A percentile compares a stretch with the other conserved stretches of the same genome.
phyloP scores from a whole-genome alignment of 1,140 invertebrate species.

The Tetranychus urticae region DNA sequence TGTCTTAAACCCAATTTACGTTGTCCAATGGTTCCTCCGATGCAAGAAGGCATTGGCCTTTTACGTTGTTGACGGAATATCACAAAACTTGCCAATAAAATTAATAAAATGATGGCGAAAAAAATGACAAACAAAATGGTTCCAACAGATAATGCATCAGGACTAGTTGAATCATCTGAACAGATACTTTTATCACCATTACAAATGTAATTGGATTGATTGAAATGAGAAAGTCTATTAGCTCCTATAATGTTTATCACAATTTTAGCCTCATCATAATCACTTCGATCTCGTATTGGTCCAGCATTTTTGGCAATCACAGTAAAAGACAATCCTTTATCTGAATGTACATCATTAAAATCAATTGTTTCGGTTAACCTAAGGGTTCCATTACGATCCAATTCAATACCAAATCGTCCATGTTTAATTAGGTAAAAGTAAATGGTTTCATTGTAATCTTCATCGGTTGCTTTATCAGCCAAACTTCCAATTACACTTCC shows the following conservation, averaged over 20 bases:
- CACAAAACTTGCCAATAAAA: conserved; percentile 63
- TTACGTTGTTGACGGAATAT: conserved; percentile 32
- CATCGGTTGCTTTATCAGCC: conserved; percentile 49
- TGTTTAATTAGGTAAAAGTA: not conserved
- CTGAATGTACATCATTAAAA: not conserved
- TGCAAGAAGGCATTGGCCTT: not conserved
- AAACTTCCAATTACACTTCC: conserved; percentile 63
- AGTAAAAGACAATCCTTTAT: conserved; percentile 32
- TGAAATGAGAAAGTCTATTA: conserved; percentile 79
- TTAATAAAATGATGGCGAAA: conserved; percentile 63
- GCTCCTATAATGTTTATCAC: conserved; percentile 80
- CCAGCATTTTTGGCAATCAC: conserved; percentile 84
- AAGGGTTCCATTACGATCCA: not conserved
- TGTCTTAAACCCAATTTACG: not conserved
- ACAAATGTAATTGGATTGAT: not conserved
- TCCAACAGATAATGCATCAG: conserved; percentile 49
- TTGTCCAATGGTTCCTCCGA: not conserved
- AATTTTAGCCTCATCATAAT: conserved; percentile 80
- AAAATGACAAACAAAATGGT: conserved; percentile 80
- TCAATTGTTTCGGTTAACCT: not conserved
- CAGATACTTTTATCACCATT: conserved; percentile 21
- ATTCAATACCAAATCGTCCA: not conserved
- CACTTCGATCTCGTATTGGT: conserved; percentile 59
- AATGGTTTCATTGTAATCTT: conserved; percentile 46
- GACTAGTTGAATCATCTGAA: conserved; percentile 37